Evolutionary conservation across 2,797 vertebrate genomes (phyloP).

Genomic region (Sebastiscus albofasciatus): DNA sequence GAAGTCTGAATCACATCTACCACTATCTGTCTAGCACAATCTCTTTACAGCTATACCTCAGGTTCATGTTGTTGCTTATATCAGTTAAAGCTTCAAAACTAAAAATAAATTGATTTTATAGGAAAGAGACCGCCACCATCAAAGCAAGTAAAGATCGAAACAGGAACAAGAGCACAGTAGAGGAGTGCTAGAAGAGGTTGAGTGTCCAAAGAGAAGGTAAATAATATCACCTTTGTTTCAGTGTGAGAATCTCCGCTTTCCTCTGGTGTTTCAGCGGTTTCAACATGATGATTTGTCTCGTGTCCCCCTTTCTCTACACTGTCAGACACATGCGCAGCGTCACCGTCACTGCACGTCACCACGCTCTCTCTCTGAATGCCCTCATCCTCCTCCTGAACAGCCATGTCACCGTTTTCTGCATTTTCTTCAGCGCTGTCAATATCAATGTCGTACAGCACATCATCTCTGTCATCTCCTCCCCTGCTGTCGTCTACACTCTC

Average conservation of each 20-base stretch:
- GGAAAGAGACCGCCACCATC: conserved; percentile 54
- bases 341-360: background rate
- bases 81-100: background rate
- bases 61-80: conserved; percentile 6
- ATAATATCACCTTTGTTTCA: conserved; percentile 74
- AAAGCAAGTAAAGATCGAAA: conserved; percentile 40
- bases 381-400: conserved; percentile 16
- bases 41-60: background rate
- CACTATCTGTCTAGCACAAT: background rate
- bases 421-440: conserved; percentile 62
- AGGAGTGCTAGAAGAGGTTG: conserved; percentile 21
- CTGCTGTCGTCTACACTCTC: conserved; percentile 35
- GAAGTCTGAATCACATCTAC: conserved; percentile 10
- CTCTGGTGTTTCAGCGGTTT: conserved; percentile 57
- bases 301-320: conserved; percentile 52
- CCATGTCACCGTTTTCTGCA: conserved; percentile 16
- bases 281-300: conserved; percentile 35
- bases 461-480: conserved; percentile 11
- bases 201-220: conserved; percentile 39
- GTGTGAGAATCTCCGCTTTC: conserved; percentile 60
- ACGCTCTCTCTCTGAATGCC: conserved; percentile 16
- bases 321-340: conserved; percentile 20
- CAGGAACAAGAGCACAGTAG: conserved; percentile 39
- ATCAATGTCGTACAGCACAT: conserved; percentile 59
- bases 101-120: background rate